Base-by-base conservation (phyloP, 2,797 vertebrate species). In the Margarornis squamiger region DNA sequence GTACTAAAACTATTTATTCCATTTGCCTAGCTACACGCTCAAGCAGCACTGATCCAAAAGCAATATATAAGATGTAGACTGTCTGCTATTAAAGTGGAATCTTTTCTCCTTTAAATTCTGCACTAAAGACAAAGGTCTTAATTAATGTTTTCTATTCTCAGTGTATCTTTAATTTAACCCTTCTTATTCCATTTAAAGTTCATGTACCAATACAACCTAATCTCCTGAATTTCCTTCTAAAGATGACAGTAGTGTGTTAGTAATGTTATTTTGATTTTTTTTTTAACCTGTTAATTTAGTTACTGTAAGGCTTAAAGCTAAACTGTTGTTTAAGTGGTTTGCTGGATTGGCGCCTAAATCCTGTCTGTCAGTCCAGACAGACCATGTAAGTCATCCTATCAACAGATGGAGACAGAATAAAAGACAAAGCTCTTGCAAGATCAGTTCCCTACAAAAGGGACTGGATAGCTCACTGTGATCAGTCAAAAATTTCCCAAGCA, bases 391-490 rank as follows among this genome's bases (percentile, higher is more conserved):
- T 90, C 77, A 84, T 78, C 67, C 83, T 59, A 63, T 95, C 88
- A 96, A 90, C 88, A 95, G 86, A 95, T 92, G 94, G 92, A 95
- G 88, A 92, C 80, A 88, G 77, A 95, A 95, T 86, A 95, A 90
- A 92, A 94, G 79, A 94, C 86, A 93, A 92, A 93, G 80, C 71
- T 76, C 63, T 57, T 73, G 41, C 45, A 95, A 88, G 36, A 90
- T 79, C 90, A 79, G 59, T 67, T 72, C 19, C 29, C 52, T 70
- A 38, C 55, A 76, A 71, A 88, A 90, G 32, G 18, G 66, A 84
- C 90, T 88, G 51, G 86, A 72, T 17, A 84, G 55, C 62, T 79
- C 83, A 84, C 39, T 86, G 58, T 48, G 48, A 88, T 95, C 80
- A 90, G 73, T 92, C 63, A 95, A 90, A 95, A 79, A 87, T 52